Evolutionary conservation across 1,140 invertebrate species (phyloP).

Genomic region (Phymorhynchus buccinoides): DNA sequence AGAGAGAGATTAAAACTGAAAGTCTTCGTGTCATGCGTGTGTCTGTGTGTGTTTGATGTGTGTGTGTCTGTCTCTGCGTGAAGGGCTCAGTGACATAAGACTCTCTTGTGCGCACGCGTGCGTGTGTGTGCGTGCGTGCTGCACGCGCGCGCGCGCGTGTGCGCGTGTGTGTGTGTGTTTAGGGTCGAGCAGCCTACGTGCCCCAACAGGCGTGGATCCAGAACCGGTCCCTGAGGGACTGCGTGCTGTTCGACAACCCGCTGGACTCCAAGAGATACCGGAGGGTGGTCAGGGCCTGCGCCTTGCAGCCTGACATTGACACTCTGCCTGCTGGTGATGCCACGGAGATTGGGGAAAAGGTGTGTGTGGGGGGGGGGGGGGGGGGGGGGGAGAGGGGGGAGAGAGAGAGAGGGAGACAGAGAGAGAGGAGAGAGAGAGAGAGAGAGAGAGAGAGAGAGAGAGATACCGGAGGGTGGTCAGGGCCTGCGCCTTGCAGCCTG

Average conservation of each 20-base stretch:
- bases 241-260: conserved; percentile 81
- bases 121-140: neutral
- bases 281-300: conserved; percentile 75
- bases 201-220: conserved; percentile 89
- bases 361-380: conserved; percentile 29
- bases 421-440: no score
- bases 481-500: conserved; percentile 78
- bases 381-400: neutral
- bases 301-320: conserved; percentile 81
- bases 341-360: conserved; percentile 75
- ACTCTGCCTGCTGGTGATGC: conserved; percentile 80
- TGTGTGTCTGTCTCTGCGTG: no score
- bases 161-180: neutral
- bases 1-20: no score
- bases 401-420: no score
- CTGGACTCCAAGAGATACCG: conserved; percentile 75
- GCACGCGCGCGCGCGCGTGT: neutral
- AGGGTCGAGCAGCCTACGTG: conserved; percentile 81
- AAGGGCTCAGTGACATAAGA: no score
- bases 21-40: no score
- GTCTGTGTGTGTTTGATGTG: no score
- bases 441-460: no score
- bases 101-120: neutral
- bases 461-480: conserved; percentile 73
- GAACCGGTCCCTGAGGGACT: conserved; percentile 85